Percentiles rank a stretch among this genome's conserved stretches.
phyloP scores from a whole-genome alignment of 2,113 vertebrate species.

The Thalassoma bifasciatum region DNA sequence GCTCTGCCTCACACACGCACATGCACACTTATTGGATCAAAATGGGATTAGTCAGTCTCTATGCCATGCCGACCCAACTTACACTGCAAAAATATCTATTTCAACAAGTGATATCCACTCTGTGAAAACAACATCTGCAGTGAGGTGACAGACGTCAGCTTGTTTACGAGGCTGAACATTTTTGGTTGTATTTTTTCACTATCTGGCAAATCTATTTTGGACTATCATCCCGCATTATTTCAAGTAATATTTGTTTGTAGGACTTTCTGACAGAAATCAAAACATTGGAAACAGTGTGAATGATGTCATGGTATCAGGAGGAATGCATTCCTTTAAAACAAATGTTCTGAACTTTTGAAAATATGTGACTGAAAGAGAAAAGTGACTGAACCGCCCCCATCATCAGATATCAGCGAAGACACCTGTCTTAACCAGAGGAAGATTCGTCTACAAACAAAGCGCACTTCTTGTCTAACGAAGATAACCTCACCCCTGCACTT shows the following conservation, averaged over 20 bases:
- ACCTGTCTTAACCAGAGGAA: slow-evolving; percentile 51
- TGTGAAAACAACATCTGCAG: slow-evolving; percentile 57
- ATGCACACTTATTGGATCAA: slow-evolving; percentile 79
- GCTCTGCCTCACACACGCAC: slow-evolving; percentile 55
- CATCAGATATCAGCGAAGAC: slow-evolving; percentile 9
- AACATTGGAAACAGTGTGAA: slow-evolving; percentile 41
- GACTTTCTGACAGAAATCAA: slow-evolving; percentile 51
- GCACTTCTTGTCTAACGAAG: slow-evolving; percentile 24
- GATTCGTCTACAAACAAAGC: slow-evolving; percentile 24
- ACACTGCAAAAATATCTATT: slow-evolving; percentile 48
- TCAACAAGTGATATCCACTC: slow-evolving; percentile 42
- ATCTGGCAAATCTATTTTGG: slow-evolving; percentile 11
- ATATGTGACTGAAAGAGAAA: slow-evolving; percentile 17
- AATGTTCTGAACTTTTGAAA: no score
- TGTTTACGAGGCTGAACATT: slow-evolving; percentile 49
- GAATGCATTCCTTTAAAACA: slow-evolving; percentile 3
- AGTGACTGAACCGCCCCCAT: background rate
- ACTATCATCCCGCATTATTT: slow-evolving; percentile 12
- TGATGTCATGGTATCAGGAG: slow-evolving; percentile 52
- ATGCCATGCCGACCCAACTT: slow-evolving; percentile 71
- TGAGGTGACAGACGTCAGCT: slow-evolving; percentile 51
- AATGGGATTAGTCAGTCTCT: slow-evolving; percentile 78
- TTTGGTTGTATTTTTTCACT: slow-evolving; percentile 15
- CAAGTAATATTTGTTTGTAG: slow-evolving; percentile 38
- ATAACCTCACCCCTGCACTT: slow-evolving; percentile 52